These are phyloP conservation scores for Petrocephalus sullivani DNA, from an alignment of 2,797 vertebrate genomes.

Conservation along the genomic window DNA sequence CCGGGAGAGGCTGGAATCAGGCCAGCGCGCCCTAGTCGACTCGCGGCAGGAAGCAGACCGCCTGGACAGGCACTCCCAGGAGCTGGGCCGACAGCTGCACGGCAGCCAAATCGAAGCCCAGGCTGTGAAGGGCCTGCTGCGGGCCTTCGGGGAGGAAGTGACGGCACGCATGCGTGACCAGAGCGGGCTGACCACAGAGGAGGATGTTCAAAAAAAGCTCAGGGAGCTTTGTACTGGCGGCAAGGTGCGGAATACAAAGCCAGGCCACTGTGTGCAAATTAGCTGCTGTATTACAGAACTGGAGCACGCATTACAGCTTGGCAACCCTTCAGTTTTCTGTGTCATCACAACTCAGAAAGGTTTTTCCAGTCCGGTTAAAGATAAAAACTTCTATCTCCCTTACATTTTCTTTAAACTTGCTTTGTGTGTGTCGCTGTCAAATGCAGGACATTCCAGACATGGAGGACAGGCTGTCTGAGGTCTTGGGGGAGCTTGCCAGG, in stretches of 20 bases:
- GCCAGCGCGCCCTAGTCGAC: slow-evolving; percentile 60
- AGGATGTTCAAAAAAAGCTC: slow-evolving; percentile 61
- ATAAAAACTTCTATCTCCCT: neutral
- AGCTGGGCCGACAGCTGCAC: slow-evolving; percentile 61
- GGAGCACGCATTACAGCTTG: neutral
- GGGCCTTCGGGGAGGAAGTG: slow-evolving; percentile 64
- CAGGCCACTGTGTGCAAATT: neutral
- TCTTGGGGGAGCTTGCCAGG: slow-evolving; percentile 62
- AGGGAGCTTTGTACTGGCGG: slow-evolving; percentile 49
- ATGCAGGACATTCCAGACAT: slow-evolving; percentile 53
- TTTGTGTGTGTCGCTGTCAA: neutral
- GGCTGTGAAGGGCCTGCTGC: slow-evolving; percentile 44
- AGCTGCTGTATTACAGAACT: neutral
- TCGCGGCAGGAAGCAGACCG: slow-evolving; percentile 59
- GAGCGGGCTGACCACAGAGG: slow-evolving; percentile 42
- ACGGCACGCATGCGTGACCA: slow-evolving; percentile 47
- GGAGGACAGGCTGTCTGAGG: slow-evolving; percentile 57
- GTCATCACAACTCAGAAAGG: neutral
- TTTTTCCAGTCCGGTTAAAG: neutral
- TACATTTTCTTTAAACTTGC: neutral
- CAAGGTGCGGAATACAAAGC: slow-evolving; percentile 28
- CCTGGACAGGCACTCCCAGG: slow-evolving; percentile 61
- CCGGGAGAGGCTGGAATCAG: slow-evolving; percentile 62
- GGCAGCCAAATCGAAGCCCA: slow-evolving; percentile 54
- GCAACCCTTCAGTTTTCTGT: neutral